Percentiles rank a stretch among this genome's conserved stretches.
phyloP scores from a whole-genome alignment of 2,888 invertebrate genomes.

The Zygogramma bicolorata region DNA sequence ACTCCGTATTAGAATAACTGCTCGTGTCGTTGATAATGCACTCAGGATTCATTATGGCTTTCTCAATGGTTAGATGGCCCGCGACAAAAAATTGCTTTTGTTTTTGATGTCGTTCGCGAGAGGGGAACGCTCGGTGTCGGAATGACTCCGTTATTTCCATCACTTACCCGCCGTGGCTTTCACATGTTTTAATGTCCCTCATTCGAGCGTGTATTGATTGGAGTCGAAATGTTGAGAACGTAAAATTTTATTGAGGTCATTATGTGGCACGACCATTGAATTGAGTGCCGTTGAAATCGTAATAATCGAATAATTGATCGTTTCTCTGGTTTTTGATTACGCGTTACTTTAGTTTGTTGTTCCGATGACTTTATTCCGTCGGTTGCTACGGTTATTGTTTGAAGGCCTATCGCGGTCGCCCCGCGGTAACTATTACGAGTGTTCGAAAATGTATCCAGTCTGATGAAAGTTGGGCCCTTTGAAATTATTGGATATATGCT shows the following conservation, averaged over 20 bases:
- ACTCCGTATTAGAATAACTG: slow-evolving; percentile 34
- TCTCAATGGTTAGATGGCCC: slow-evolving; percentile 46
- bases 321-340: slow-evolving; percentile 59
- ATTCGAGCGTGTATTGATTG: slow-evolving; percentile 60
- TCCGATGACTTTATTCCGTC: slow-evolving; percentile 49
- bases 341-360: slow-evolving; percentile 53
- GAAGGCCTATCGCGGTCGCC: slow-evolving; percentile 16
- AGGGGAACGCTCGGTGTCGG: slow-evolving; percentile 9
- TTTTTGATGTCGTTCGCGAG: slow-evolving; percentile 31
- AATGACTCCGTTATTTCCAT: slow-evolving; percentile 16
- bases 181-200: slow-evolving; percentile 57
- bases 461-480: not conserved
- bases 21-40: slow-evolving; percentile 46
- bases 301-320: slow-evolving; percentile 63
- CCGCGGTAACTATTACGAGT: not conserved
- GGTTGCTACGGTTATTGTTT: slow-evolving; percentile 18
- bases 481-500: not conserved
- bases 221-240: slow-evolving; percentile 56
- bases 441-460: not conserved
- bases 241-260: slow-evolving; percentile 64
- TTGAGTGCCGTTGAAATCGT: slow-evolving; percentile 61
- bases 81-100: slow-evolving; percentile 49
- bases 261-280: slow-evolving; percentile 62
- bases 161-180: slow-evolving; percentile 53
- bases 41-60: slow-evolving; percentile 44